Evolutionary conservation across 2,797 vertebrate species (phyloP), one percentile per base, ranked within the genome.

Genomic region (Neosalanx taihuensis): DNA sequence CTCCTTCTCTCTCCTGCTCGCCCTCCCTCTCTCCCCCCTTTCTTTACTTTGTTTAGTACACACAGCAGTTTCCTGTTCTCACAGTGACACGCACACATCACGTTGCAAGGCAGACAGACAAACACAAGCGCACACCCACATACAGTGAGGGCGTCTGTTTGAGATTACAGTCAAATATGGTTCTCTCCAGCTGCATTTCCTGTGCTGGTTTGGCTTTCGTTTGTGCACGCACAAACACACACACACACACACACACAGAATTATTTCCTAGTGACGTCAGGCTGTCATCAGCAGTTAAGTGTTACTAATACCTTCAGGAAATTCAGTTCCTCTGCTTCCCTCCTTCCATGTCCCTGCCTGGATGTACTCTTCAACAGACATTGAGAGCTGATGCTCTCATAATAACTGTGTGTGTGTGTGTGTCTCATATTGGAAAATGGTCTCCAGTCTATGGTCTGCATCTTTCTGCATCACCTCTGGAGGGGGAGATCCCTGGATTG

Each of bases 21-120:
- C 9, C 20, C 9, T 35, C 31, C 17, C 20, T 26, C n/a, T 68
- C 51, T 63, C 49, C 62, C 75, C n/a, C 69, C 51, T 63, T 51
- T 64, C 75, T 57, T 63, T 60, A 13, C 10, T 12, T 12, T 23
- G 20, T 29, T 60, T 20, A 12, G 3, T n/a, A 56, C 51, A 46
- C 41, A n/a, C 62, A 65, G 10, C 4, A 61, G 59, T 26, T 53
- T 30, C 81, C 76, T 10, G 30, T 2, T 60, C 81, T 82, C 67
- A 67, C 72, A 71, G 81, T 76, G 10, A 33, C 3, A 61, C 79
- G 83, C 88, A 88, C 84, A 85, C 75, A 80, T 30, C 78, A 69
- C 73, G 78, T 75, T 82, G 75, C 83, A 70, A 79, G 83, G 80
- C 83, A 83, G 67, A 75, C 82, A 59, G 87, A 88, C 83, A 85